Base-by-base conservation (phyloP, 2,888 invertebrate genomes). In the Lypha dubia region DNA sequence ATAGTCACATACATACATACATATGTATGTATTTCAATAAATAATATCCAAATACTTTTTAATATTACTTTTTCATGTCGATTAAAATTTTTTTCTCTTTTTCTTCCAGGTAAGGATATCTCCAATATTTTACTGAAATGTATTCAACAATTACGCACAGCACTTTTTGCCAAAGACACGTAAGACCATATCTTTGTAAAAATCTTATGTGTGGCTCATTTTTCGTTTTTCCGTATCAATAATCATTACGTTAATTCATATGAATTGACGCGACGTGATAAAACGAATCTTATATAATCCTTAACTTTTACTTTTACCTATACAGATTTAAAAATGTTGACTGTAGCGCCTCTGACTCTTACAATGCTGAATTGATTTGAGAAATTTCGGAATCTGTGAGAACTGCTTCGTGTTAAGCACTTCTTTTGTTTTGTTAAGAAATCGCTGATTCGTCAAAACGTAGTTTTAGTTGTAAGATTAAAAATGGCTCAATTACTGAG, bases 111-210 rank as follows among this genome's bases (percentile, higher is more conserved):
- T 90, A 90, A 83, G 83, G 74, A 32, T 77, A 68, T 86, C 85
- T 79, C 75, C 41, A 60, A 76, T 88, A 86, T 65, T 46, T 67
- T 38, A 17, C 9, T 60, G 74, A 70, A 74, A 84, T 81, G 81
- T 75, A 84, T 41, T 51, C 81, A 58, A 74, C 73, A 49, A 60
- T 79, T 51, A 77, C 74, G 51, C 74, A 81, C 28, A 70, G 70
- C 38, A 68, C 74, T 87, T 88, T 90, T 90, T 90, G 90, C 89
- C 90, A 90, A 87, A 89, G 90, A 89, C 90, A 90, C 89, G 90
- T 90, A 90, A 90, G 90, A 90, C 88, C 89, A 89, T 87, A 86
- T 89, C 84, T 53, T 58, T 63, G 20, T 46, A 51, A 62, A 62
- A 49, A 49, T 68, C 28, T 38, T 56, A 79, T 74, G 68, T 65